A percentile compares a stretch with the other conserved stretches of the same genome.
Evolutionary conservation across 2,888 invertebrate species (phyloP).

Genomic region (Spatulosminthurus flaviceps): DNA sequence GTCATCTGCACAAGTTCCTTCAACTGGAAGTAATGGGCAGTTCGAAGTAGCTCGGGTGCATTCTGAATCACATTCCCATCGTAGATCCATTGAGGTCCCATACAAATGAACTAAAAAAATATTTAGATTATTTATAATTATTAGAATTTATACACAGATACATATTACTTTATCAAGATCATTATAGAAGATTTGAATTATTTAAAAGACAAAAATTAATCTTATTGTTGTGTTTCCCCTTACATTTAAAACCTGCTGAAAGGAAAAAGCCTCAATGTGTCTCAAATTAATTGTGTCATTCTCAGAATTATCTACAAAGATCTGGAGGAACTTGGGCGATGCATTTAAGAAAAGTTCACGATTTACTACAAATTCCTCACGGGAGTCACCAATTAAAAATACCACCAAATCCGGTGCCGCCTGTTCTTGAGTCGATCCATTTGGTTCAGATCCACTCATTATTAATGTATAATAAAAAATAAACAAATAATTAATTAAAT

Average conservation of each 20-base stretch:
- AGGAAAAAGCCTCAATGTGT: not conserved
- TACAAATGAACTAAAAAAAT: no score
- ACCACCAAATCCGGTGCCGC: not conserved
- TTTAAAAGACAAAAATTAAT: no score
- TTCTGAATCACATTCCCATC: no score
- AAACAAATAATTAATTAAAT: not conserved
- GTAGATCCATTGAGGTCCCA: no score
- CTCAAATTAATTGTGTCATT: not conserved
- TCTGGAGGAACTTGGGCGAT: not conserved
- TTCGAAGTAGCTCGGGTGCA: no score
- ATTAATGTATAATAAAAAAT: not conserved
- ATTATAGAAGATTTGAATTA: no score
- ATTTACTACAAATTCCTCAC: not conserved
- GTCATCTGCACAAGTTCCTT: no score
- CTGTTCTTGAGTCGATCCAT: not conserved
- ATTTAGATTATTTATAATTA: no score
- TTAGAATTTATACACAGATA: no score
- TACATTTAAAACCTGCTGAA: slow-evolving; percentile 6
- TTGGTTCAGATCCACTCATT: not conserved
- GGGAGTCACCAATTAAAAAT: not conserved
- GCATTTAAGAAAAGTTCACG: not conserved
- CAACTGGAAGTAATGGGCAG: no score
- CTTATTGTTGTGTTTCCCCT: no score
- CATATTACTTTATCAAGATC: no score
- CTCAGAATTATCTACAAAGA: not conserved